Evolutionary conservation across 2,797 vertebrate species (phyloP).

Genomic region (Siniperca obscura): DNA sequence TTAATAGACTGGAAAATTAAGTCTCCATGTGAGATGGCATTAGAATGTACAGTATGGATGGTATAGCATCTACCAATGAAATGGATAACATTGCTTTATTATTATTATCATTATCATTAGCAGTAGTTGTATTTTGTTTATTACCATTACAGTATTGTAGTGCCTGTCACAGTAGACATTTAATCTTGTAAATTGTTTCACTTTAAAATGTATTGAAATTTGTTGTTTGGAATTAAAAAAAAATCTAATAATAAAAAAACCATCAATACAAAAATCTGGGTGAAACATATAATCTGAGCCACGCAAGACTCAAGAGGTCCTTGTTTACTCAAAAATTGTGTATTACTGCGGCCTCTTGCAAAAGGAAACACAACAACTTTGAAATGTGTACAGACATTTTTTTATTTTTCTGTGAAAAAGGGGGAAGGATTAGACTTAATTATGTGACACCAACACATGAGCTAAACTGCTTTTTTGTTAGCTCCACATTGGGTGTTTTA

Average conservation of each 20-base stretch:
- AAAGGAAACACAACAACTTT: not conserved
- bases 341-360: not conserved
- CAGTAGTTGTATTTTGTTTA: not conserved
- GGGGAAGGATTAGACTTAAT: not conserved
- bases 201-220: conserved; percentile 1
- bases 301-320: not conserved
- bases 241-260: not conserved
- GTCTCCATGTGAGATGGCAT: conserved; percentile 29
- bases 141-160: not conserved
- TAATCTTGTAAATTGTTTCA: not conserved
- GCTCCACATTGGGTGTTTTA: not conserved
- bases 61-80: conserved; percentile 25
- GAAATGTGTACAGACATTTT: not conserved
- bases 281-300: not conserved
- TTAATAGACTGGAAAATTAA: conserved; percentile 62
- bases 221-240: not conserved
- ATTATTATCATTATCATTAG: not conserved
- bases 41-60: conserved; percentile 35
- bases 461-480: not conserved
- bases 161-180: not conserved
- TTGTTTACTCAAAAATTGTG: not conserved
- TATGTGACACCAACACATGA: not conserved
- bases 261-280: not conserved
- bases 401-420: not conserved
- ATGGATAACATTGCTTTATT: conserved; percentile 21